phyloP scores from a whole-genome alignment of 1,140 invertebrate species.

The Drosophila gunungcola region DNA sequence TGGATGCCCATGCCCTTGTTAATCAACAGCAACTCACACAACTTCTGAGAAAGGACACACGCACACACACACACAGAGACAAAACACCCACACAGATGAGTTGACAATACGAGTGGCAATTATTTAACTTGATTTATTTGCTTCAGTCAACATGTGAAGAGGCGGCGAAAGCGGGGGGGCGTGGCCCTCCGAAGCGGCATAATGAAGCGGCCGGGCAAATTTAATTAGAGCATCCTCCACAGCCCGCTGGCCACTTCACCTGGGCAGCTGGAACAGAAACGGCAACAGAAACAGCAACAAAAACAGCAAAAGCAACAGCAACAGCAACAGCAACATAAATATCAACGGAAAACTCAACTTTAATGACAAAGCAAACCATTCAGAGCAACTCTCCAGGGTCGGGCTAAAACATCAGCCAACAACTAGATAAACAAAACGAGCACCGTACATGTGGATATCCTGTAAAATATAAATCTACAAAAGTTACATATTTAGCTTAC shows the following conservation, averaged over 20 bases:
- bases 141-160: slow-evolving; percentile 59
- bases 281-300: background rate
- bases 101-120: slow-evolving; percentile 75
- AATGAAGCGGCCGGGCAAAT: slow-evolving; percentile 68
- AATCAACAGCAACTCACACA: slow-evolving; percentile 25
- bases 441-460: slow-evolving; percentile 1
- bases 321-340: slow-evolving; percentile 3
- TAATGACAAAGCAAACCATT: slow-evolving; percentile 72
- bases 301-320: background rate
- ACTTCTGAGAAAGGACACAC: slow-evolving; percentile 8
- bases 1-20: slow-evolving; percentile 11
- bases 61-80: background rate
- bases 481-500: no score
- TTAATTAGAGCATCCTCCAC: slow-evolving; percentile 71
- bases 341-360: slow-evolving; percentile 45
- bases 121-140: slow-evolving; percentile 82
- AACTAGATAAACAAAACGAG: slow-evolving; percentile 13
- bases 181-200: slow-evolving; percentile 34
- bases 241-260: slow-evolving; percentile 59
- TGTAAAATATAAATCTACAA: background rate
- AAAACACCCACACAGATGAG: slow-evolving; percentile 12
- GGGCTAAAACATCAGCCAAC: slow-evolving; percentile 35
- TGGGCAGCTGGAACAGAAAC: slow-evolving; percentile 23
- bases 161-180: background rate
- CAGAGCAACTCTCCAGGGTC: slow-evolving; percentile 20